phyloP scores from a whole-genome alignment of 2,888 invertebrate species.

The Protodeltote pygarga region DNA sequence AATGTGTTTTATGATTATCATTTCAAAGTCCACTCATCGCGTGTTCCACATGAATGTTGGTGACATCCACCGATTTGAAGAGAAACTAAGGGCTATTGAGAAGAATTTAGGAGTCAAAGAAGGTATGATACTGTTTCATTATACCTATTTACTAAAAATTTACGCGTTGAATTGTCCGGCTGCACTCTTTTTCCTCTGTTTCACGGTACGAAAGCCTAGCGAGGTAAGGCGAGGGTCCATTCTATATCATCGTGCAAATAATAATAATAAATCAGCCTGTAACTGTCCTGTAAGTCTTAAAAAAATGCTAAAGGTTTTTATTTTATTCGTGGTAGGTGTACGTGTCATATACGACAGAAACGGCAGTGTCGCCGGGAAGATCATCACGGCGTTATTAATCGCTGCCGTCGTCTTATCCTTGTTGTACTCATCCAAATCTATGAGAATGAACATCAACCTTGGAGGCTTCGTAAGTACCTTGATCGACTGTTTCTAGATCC shows the following conservation, averaged over 20 bases:
- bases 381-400: constrained; percentile 90
- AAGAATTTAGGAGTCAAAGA: constrained; percentile 92
- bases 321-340: constrained; percentile 89
- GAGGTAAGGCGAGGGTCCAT: too few relatives aligned
- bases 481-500: not conserved
- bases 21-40: constrained; percentile 88
- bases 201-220: too few relatives aligned
- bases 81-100: constrained; percentile 95
- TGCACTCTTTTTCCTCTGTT: too few relatives aligned
- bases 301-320: too few relatives aligned
- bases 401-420: constrained; percentile 89
- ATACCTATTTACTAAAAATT: too few relatives aligned
- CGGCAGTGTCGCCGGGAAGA: constrained; percentile 90
- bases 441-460: constrained; percentile 90
- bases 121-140: constrained; percentile 75
- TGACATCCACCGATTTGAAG: constrained; percentile 95
- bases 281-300: too few relatives aligned
- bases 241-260: too few relatives aligned
- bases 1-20: constrained; percentile 46
- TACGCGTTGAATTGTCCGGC: too few relatives aligned
- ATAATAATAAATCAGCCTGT: too few relatives aligned
- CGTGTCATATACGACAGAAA: constrained; percentile 94
- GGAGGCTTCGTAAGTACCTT: constrained; percentile 91
- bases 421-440: constrained; percentile 89
- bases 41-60: constrained; percentile 95